Base-by-base conservation (phyloP, 2,797 vertebrate genomes). In the Odontamblyopus lacepedii region DNA sequence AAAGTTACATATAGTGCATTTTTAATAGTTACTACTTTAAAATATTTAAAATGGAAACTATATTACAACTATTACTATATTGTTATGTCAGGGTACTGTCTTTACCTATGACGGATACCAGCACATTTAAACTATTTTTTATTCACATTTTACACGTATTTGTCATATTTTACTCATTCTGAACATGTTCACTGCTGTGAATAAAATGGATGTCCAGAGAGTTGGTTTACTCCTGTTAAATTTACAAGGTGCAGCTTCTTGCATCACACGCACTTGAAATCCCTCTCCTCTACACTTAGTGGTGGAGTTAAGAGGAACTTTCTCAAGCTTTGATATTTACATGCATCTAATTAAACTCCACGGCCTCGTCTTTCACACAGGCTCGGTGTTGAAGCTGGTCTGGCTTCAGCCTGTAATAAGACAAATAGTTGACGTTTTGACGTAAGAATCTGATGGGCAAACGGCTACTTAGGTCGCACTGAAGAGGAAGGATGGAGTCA, bases 301-400 rank as follows among this genome's bases (percentile, higher is more conserved):
- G 91, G 92, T 83, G 26, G 68, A 74, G 88, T 90, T 82, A 90
- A 90, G 87, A 85, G 86, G 69, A 85, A 92, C 93, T 91, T 93
- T 94, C 89, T 87, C 90, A 90, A 81, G 89, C 92, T 92, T 90
- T 90, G 88, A 93, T 91, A 92, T 91, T 85, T 84, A 87, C 90
- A 89, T 82, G 84, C 32, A 59, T 93, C 87, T 91, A 91, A 92
- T 92, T 93, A 92, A 91, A 82, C 82, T 79, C 73, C 69, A 74
- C 27, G 1, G 79, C 70, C 73, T 84, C 81, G 83, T 88, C 83
- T 88, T 83, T 84, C 87, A 91, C 83, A 61, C 85, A 82, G 18
- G 77, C 71, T 74, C 75, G 70, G 82, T 26, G 81, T 78, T 73
- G 70, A 79, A 82, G 5, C 80, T 59, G 57, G 85, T 77, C 75